Evolutionary conservation across 1,140 invertebrate species (phyloP).

Genomic region (Hycleus cichorii): DNA sequence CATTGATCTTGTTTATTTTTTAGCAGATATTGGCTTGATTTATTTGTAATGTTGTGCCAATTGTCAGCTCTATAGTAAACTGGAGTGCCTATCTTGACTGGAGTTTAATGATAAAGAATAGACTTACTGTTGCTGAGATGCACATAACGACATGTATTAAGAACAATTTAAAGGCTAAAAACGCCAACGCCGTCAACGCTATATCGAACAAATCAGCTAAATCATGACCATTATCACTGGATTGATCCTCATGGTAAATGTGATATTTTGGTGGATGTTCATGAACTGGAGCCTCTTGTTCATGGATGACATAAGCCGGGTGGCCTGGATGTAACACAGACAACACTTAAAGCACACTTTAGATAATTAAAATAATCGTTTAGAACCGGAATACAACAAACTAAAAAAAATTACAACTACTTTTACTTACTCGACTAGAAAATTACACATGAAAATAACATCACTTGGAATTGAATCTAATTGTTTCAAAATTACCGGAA

Average conservation of each 20-base stretch:
- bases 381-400: background rate
- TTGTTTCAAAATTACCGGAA: no score
- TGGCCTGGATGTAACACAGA: background rate
- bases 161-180: constrained; percentile 70
- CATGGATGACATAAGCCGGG: background rate
- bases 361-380: no score
- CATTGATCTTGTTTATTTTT: no score
- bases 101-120: background rate
- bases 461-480: no score
- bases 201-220: constrained; percentile 68
- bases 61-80: no score
- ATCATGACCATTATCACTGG: constrained; percentile 47
- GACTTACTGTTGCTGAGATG: constrained; percentile 50
- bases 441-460: no score
- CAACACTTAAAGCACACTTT: no score
- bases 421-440: no score
- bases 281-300: constrained; percentile 2
- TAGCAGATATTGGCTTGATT: no score
- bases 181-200: constrained; percentile 67
- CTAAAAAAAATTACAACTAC: background rate
- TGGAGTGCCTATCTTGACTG: no score
- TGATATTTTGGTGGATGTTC: constrained; percentile 30
- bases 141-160: constrained; percentile 67
- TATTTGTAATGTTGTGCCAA: no score
- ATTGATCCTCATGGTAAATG: constrained; percentile 17